Percentiles rank a stretch among this genome's conserved stretches.
Evolutionary conservation across 2,113 vertebrate genomes (phyloP).

Genomic region (Nothoprocta perdicaria): DNA sequence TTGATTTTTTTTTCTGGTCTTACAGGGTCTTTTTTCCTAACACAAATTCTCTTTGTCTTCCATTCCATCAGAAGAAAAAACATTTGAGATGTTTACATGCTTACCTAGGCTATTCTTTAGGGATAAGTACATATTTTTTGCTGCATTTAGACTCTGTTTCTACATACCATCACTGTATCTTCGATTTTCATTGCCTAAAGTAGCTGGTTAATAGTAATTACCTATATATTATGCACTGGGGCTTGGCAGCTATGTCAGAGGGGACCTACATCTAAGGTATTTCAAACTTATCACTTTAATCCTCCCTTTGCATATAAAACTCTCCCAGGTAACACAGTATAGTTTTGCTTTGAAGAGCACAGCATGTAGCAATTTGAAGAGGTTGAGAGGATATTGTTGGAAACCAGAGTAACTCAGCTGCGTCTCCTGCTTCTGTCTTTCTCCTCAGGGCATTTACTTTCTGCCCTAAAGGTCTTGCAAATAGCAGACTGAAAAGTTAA

Average conservation of each 20-base stretch:
- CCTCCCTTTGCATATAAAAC: neutral
- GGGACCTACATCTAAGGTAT: neutral
- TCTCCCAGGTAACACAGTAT: neutral
- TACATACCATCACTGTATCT: neutral
- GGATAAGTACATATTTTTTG: neutral
- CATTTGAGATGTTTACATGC: neutral
- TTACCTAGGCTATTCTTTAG: neutral
- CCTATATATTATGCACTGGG: neutral
- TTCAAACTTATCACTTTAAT: neutral
- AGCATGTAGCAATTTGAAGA: neutral
- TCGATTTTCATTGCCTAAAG: neutral
- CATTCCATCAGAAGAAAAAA: neutral
- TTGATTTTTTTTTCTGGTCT: conserved; percentile 15
- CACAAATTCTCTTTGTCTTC: neutral
- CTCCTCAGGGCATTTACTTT: neutral
- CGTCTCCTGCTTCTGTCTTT: neutral
- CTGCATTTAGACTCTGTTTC: neutral
- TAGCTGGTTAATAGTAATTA: neutral
- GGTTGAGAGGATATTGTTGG: neutral
- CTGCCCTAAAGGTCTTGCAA: accelerated
- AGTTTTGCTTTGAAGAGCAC: neutral
- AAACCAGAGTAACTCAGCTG: neutral
- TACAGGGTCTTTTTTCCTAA: accelerated
- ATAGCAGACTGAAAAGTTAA: neutral
- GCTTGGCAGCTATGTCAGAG: neutral